Conservation (phyloP, 2,113 vertebrate genomes). For the Poicephalus meyeri region DNA sequence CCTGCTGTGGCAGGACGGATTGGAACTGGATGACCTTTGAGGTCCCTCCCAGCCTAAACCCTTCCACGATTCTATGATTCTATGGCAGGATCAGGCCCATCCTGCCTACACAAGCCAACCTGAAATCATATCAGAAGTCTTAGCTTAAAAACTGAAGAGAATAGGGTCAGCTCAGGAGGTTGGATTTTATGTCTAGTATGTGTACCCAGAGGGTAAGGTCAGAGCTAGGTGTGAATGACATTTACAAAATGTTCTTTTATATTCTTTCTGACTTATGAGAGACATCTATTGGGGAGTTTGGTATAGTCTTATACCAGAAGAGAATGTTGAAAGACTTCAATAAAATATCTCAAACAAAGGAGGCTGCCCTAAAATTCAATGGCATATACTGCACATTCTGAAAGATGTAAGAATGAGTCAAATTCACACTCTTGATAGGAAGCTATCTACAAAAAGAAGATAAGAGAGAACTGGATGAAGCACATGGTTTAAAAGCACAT, state of each 20-base stretch:
- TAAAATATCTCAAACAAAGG: conserved; percentile 37
- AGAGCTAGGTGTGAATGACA: not conserved
- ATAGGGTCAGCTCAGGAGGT: not conserved
- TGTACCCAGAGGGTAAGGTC: not conserved
- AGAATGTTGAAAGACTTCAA: conserved; percentile 37
- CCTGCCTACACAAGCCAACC: not conserved
- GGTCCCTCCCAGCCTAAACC: not conserved
- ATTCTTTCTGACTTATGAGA: conserved; percentile 21
- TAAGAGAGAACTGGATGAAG: not conserved
- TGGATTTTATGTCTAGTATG: not conserved
- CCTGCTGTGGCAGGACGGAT: not conserved
- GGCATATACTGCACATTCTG: not conserved
- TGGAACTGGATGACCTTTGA: not conserved
- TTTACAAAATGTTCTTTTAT: not conserved
- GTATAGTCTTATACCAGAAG: not conserved
- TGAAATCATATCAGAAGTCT: not conserved
- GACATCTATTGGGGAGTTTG: not conserved
- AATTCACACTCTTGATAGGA: not conserved
- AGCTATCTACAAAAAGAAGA: not conserved
- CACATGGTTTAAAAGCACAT: not conserved
- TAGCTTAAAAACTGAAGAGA: not conserved
- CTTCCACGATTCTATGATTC: not conserved
- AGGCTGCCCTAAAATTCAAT: conserved; percentile 17
- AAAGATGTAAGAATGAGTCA: not conserved
- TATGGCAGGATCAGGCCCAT: not conserved